Percentiles rank a stretch among this genome's conserved stretches.
These are phyloP conservation scores for Formica selysi DNA, from an alignment of 1,140 invertebrate species.

Conservation along the genomic window DNA sequence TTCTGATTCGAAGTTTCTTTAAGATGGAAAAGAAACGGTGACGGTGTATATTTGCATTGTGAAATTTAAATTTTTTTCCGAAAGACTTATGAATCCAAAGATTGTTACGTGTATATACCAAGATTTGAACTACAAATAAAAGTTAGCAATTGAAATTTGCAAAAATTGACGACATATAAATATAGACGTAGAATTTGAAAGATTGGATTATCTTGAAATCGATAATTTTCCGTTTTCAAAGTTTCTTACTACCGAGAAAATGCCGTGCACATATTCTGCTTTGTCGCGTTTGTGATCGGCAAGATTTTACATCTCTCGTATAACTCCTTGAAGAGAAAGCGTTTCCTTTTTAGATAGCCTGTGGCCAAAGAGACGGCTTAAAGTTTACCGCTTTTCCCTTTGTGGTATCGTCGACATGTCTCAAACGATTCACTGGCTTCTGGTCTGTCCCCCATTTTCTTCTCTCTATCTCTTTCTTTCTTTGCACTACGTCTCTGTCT, in stretches of 20 bases:
- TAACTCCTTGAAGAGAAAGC: slow-evolving; percentile 7
- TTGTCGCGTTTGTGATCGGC: not conserved
- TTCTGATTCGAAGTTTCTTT: not conserved
- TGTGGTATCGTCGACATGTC: slow-evolving; percentile 71
- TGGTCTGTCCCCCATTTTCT: slow-evolving; percentile 42
- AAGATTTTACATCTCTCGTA: slow-evolving; percentile 60
- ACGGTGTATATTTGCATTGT: not conserved
- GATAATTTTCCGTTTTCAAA: slow-evolving; percentile 3
- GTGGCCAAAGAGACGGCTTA: slow-evolving; percentile 76
- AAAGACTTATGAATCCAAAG: not conserved
- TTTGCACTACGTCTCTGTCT: not conserved
- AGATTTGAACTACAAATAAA: not conserved
- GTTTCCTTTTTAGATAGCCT: slow-evolving; percentile 61
- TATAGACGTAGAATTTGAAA: slow-evolving; percentile 2
- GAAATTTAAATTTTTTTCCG: not conserved
- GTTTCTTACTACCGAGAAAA: not conserved
- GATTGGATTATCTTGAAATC: slow-evolving; percentile 12
- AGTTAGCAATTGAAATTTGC: not conserved
- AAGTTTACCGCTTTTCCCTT: slow-evolving; percentile 78
- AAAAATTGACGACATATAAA: not conserved
- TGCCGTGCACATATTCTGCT: not conserved
- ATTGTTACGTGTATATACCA: not conserved
- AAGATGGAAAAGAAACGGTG: not conserved
- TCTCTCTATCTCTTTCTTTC: not conserved
- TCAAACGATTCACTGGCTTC: slow-evolving; percentile 69